Evolutionary conservation across 2,797 vertebrate genomes (phyloP).

Genomic region (Rhynchotus rufescens): DNA sequence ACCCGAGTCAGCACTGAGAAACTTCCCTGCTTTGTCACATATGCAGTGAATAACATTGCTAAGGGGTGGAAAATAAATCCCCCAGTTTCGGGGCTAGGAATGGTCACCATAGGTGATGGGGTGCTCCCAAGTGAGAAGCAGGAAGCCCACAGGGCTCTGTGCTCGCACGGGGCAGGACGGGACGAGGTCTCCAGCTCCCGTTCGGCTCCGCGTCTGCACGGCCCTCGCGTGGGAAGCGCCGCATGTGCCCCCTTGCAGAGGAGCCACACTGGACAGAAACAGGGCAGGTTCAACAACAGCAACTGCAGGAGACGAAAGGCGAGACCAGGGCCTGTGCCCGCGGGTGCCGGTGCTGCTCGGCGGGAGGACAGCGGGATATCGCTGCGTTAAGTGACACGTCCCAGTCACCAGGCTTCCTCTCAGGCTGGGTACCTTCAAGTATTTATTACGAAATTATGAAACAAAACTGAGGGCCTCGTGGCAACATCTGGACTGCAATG

Average conservation of each 20-base stretch:
- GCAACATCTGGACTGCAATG: not conserved
- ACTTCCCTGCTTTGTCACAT: not conserved
- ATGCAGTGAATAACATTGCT: rapidly evolving
- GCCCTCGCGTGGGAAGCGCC: too few species aligned
- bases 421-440: not conserved
- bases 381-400: rapidly evolving
- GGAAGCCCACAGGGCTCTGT: rapidly evolving
- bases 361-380: rapidly evolving
- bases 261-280: rapidly evolving
- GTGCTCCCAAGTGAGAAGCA: not conserved
- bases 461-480: not conserved
- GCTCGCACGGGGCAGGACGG: not conserved
- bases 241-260: not conserved
- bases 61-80: rapidly evolving
- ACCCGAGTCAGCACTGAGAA: rapidly evolving
- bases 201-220: too few species aligned
- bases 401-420: not conserved
- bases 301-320: not conserved
- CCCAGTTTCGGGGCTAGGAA: rapidly evolving
- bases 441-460: not conserved
- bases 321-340: too few species aligned
- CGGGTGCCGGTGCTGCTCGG: not conserved
- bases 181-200: not conserved
- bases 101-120: not conserved
- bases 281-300: rapidly evolving